A percentile compares a stretch with the other conserved stretches of the same genome.
These are phyloP conservation scores for Coenobita brevimanus DNA, from an alignment of 1,140 invertebrate genomes.

Conservation along the genomic window DNA sequence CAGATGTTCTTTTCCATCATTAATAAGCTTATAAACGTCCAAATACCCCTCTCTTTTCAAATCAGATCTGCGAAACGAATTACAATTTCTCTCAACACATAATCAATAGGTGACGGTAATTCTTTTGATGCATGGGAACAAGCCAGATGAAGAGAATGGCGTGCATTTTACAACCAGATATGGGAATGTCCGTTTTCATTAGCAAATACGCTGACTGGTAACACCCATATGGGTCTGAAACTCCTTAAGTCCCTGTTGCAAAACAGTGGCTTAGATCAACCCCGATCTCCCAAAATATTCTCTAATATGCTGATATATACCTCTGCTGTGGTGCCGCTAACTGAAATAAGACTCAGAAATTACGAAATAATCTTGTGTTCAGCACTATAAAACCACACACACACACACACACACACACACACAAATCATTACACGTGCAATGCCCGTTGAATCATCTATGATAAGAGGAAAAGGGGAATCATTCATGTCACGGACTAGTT, in stretches of 20 bases:
- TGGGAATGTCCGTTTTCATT: constrained; percentile 11
- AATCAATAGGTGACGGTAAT: constrained; percentile 29
- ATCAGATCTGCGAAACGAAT: constrained; percentile 26
- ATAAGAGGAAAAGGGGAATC: constrained; percentile 11
- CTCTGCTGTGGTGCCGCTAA: constrained; percentile 33
- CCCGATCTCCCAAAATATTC: constrained; percentile 37
- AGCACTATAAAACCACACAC: constrained; percentile 29
- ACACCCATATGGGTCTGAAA: constrained; percentile 23
- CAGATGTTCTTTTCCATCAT: constrained; percentile 34
- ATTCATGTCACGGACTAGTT: constrained; percentile 34
- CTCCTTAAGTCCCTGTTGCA: constrained; percentile 10
- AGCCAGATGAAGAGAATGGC: constrained; percentile 28
- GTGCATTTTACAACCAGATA: neutral
- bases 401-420: constrained; percentile 21
- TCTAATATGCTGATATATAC: constrained; percentile 15
- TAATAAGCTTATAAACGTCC: constrained; percentile 35
- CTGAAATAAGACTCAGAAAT: constrained; percentile 32
- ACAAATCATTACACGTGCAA: constrained; percentile 36
- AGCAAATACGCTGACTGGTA: constrained; percentile 19
- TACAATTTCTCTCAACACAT: constrained; percentile 32
- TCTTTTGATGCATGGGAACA: constrained; percentile 26
- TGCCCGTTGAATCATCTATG: constrained; percentile 18
- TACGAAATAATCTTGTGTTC: constrained; percentile 7
- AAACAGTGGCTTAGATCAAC: constrained; percentile 34
- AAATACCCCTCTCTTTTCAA: constrained; percentile 31